Base-by-base conservation (phyloP, 2,888 invertebrate species). In the Abscondita cerata region DNA sequence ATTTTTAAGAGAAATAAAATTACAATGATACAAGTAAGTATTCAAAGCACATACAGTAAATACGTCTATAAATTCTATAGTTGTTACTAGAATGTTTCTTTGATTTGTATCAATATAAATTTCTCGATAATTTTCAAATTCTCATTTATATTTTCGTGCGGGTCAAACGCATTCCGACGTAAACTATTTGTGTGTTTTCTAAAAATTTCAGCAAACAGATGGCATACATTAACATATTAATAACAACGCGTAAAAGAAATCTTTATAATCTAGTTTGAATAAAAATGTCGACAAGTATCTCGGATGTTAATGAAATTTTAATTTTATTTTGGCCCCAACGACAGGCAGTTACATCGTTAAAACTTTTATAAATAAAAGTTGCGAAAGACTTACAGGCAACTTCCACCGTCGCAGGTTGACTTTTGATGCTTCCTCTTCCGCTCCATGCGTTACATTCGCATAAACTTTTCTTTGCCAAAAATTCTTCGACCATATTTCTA, bases 391-490 rank as follows among this genome's bases (percentile, higher is more conserved):
- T 83, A 98, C 98, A 96, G 75, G 98, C 96, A 70, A 95, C 88
- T 80, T 94, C 93, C 56, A 98, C 89, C 41, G 88, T 86, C 34
- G 96, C 97, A 1, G 92, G 86, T 75, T 93, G 93, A 78, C 96
- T 97, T 74, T 90, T 88, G 70, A 94, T 92, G 67, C 90, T 89
- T 65, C 91, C 89, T 52, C 63, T 54, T 64, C 93, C 91, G 47
- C 92, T 92, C 91, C 95, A 95, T 1, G 98, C 97, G 72, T 92
- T 88, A 78, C 98, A 98, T 69, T 95, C 93, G 81, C 98, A 98
- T 75, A 92, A 93, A 78, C 92, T 95, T 73, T 91, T 90, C 72
- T 89, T 88, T 13, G 94, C 95, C 75, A 94, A 95, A 81, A 93
- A 96, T 78, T 96, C 96, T 74, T 97, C 96, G 58, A 98, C 95